Base-by-base conservation (phyloP, 2,113 vertebrate species). In the Tor tambroides region DNA sequence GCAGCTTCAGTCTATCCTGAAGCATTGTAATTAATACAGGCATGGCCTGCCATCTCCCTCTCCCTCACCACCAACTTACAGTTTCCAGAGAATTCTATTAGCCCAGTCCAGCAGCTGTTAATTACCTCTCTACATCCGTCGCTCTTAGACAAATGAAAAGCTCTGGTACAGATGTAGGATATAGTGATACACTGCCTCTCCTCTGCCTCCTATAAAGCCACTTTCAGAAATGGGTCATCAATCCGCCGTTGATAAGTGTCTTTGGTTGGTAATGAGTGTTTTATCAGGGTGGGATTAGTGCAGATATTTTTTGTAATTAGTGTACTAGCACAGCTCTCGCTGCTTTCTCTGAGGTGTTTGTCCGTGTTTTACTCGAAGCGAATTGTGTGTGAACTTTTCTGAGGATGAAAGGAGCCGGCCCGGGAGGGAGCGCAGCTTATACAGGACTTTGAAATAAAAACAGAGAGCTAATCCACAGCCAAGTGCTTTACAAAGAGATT, bases 171-270 rank as follows among this genome's bases (percentile, higher is more conserved):
- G 93, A 94, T 93, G 92, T 93, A 89, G 92, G 91, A 94, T 94
- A 93, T 92, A 90, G 91, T 90, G 91, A 94, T 94, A 94, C 86
- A 54, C 92, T 90, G 91, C 91, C 84, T 93, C 92, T 93, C 91
- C 92, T 90, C 92, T 94, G 93, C 92, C 90, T 88, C 56, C 67
- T 91, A 94, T 93, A 94, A 94, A 94, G 92, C 89, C 91, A 88
- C 91, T 90, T 89, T 93, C 91, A 89, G 91, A 94, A 95, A 94
- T 94, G 94, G 94, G 94, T 95, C 93, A 94, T 95, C 94, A 95
- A 94, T 95, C 94, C 93, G 88, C 91, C 85, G 93, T 92, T 94
- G 95, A 95, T 94, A 94, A 96, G 95, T 94, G 93, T 94, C 93
- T 94, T 90, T 63, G 85, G 91, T 89, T 91, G 95, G 94, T 95